Percentiles rank a stretch among this genome's conserved stretches.
phyloP scores from a whole-genome alignment of 2,797 vertebrate species.

The Lagodon rhomboides region DNA sequence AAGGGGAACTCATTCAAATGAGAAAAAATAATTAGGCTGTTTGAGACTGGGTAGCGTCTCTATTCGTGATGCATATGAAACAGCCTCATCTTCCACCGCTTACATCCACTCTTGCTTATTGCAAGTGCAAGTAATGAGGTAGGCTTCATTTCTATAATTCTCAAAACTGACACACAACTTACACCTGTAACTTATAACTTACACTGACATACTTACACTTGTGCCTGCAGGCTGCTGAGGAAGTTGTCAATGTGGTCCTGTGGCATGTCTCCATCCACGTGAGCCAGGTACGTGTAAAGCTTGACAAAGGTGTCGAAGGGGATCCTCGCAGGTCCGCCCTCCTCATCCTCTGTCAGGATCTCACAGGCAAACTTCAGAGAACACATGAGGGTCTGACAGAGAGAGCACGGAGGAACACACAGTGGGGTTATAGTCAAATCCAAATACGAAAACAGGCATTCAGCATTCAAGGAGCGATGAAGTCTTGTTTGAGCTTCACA shows the following conservation, averaged over 20 bases:
- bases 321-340: slow-evolving; percentile 87
- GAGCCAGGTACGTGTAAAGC: slow-evolving; percentile 90
- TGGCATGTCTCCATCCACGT: slow-evolving; percentile 86
- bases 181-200: no score
- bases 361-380: slow-evolving; percentile 91
- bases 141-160: not conserved
- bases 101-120: slow-evolving; percentile 8
- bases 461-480: slow-evolving; percentile 5
- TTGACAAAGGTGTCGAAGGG: slow-evolving; percentile 84
- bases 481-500: not conserved
- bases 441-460: slow-evolving; percentile 10
- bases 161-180: not conserved
- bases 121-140: not conserved
- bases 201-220: slow-evolving; percentile 88
- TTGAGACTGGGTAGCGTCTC: not conserved
- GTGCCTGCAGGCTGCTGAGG: slow-evolving; percentile 80
- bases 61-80: slow-evolving; percentile 10
- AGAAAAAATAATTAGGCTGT: slow-evolving; percentile 24
- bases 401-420: slow-evolving; percentile 31
- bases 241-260: slow-evolving; percentile 77
- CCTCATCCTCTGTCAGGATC: slow-evolving; percentile 90
- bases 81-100: not conserved
- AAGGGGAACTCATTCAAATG: slow-evolving; percentile 19
- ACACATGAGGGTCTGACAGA: slow-evolving; percentile 84
- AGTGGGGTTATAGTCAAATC: not conserved